A percentile compares a stretch with the other conserved stretches of the same genome.
These are phyloP conservation scores for Stegodyphus dumicola DNA, from an alignment of 1,140 invertebrate species.

Conservation along the genomic window DNA sequence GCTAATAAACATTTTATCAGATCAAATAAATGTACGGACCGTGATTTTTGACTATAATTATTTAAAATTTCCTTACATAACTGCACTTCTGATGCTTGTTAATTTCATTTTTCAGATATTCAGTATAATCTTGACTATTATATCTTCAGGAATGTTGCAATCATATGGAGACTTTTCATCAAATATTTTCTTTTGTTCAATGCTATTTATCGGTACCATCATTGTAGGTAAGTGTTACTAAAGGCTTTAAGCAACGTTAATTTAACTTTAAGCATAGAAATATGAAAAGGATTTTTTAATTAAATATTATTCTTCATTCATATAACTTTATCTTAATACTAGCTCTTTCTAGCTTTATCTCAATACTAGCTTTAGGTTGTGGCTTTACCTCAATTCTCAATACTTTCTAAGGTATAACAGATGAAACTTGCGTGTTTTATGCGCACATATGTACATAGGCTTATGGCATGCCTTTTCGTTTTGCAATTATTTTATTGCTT, in stretches of 20 bases:
- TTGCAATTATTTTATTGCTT: background rate
- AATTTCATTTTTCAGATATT: constrained; percentile 17
- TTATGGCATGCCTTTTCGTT: background rate
- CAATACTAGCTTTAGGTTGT: too few relatives aligned
- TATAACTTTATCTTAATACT: background rate
- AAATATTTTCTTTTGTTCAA: constrained; percentile 21
- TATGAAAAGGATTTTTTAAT: background rate
- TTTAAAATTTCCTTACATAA: too few relatives aligned
- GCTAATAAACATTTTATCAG: too few relatives aligned
- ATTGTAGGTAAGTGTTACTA: constrained; percentile 18
- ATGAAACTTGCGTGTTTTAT: background rate
- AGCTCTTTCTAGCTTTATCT: background rate
- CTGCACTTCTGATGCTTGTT: too few relatives aligned
- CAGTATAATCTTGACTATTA: constrained; percentile 35
- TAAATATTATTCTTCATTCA: background rate
- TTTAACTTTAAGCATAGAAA: background rate
- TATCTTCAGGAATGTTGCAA: constrained; percentile 17
- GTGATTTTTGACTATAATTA: too few relatives aligned
- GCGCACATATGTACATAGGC: background rate
- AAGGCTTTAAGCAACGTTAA: background rate
- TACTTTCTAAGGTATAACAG: too few relatives aligned
- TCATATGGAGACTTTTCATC: constrained; percentile 26
- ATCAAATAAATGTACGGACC: too few relatives aligned
- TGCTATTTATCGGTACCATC: constrained; percentile 10
- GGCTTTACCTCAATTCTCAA: too few relatives aligned